Conservation (phyloP, 2,797 vertebrate genomes). For the Holocentrus rufus region DNA sequence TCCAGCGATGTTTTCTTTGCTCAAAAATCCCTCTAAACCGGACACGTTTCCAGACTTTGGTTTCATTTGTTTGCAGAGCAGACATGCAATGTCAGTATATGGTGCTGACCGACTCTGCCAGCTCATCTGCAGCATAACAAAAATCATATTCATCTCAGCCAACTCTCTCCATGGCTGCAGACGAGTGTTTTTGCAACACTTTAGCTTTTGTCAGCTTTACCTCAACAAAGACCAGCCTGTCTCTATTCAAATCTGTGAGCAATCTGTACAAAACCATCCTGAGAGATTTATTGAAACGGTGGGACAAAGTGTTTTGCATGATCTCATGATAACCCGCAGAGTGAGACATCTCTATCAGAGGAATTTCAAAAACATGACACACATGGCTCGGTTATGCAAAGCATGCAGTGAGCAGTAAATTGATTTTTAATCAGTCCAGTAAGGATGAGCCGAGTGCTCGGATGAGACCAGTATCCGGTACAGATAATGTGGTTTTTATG, state of each 20-base stretch:
- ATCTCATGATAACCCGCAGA: constrained; percentile 35
- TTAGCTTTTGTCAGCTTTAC: constrained; percentile 19
- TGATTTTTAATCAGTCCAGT: constrained; percentile 9
- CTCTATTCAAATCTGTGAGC: constrained; percentile 62
- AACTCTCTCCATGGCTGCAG: constrained; percentile 22
- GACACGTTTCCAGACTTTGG: neutral
- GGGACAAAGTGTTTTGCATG: constrained; percentile 62
- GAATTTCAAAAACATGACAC: constrained; percentile 37
- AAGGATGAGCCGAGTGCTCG: no score
- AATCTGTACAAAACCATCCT: constrained; percentile 39
- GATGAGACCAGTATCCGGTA: no score
- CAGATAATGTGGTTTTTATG: no score
- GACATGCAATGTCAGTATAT: constrained; percentile 22
- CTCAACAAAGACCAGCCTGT: constrained; percentile 53
- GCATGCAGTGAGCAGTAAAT: constrained; percentile 25
- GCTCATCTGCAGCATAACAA: constrained; percentile 59
- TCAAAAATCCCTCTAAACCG: constrained; percentile 16
- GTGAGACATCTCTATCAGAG: constrained; percentile 32
- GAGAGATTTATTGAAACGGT: constrained; percentile 57
- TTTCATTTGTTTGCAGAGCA: no score
- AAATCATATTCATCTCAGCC: constrained; percentile 59
- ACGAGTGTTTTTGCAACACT: constrained; percentile 25
- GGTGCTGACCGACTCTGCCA: constrained; percentile 45
- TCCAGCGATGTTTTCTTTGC: constrained; percentile 15
- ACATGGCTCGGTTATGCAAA: constrained; percentile 54